phyloP scores from a whole-genome alignment of 2,113 vertebrate species.

The Syngnathoides biaculeatus region DNA sequence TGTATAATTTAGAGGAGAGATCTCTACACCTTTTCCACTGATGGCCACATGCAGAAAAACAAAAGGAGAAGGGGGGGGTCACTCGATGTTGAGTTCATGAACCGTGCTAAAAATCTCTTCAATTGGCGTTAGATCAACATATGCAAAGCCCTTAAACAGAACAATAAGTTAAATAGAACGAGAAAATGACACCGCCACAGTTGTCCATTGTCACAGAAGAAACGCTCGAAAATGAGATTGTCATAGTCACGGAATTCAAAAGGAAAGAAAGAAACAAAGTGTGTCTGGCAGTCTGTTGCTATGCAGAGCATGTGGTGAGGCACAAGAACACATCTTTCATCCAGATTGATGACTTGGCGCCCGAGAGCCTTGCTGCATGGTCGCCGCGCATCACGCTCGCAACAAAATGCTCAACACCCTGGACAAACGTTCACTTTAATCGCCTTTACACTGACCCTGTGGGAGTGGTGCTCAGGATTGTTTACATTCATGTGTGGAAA shows the following conservation, averaged over 20 bases:
- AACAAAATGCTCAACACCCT: not conserved
- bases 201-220: not conserved
- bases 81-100: not conserved
- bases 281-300: slow-evolving; percentile 47
- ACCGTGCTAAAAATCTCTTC: too few species aligned
- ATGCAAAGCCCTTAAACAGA: too few species aligned
- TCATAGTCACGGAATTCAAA: not conserved
- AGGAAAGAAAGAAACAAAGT: not conserved
- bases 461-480: slow-evolving; percentile 42
- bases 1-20: not conserved
- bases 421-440: not conserved
- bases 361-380: slow-evolving; percentile 15
- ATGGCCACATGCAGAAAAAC: too few species aligned
- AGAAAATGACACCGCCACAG: not conserved
- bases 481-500: slow-evolving; percentile 34
- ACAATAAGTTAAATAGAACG: not conserved
- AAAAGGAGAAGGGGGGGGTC: not conserved
- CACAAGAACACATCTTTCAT: slow-evolving; percentile 64
- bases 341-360: slow-evolving; percentile 55
- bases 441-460: slow-evolving; percentile 4
- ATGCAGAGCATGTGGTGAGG: slow-evolving; percentile 53
- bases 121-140: too few species aligned
- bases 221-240: not conserved
- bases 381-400: not conserved
- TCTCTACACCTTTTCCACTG: not conserved